phyloP scores from a whole-genome alignment of 2,113 vertebrate species.

The Notarius lentiginosus region DNA sequence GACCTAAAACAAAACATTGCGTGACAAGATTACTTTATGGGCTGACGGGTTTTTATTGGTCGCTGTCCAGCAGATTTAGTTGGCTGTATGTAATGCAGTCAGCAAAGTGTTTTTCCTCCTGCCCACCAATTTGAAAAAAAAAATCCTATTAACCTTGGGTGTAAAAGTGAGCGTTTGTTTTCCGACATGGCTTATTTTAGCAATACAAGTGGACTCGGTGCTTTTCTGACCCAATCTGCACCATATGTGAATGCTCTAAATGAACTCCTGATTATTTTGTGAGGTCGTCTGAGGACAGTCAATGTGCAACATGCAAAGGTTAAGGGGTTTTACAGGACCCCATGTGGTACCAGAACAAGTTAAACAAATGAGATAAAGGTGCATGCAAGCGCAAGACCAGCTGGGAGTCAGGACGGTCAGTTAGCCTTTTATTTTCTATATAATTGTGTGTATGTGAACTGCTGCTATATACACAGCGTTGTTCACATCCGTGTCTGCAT shows the following conservation, averaged over 20 bases:
- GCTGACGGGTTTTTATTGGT: background rate
- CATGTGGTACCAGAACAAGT: background rate
- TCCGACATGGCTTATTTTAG: background rate
- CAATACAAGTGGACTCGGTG: background rate
- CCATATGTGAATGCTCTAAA: background rate
- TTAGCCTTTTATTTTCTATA: background rate
- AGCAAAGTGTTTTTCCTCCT: no score
- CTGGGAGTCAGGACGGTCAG: background rate
- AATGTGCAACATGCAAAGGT: background rate
- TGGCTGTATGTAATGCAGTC: no score
- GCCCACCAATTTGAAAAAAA: background rate
- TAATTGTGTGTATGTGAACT: background rate
- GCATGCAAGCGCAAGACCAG: background rate
- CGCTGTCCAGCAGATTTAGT: background rate
- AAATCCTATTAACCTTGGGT: background rate
- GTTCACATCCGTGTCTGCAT: background rate
- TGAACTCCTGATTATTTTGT: no score
- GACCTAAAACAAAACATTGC: background rate
- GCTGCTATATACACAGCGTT: background rate
- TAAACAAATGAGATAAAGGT: background rate
- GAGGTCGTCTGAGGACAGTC: background rate
- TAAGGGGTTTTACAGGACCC: background rate
- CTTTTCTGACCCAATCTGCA: background rate
- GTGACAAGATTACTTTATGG: background rate
- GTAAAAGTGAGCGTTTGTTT: background rate